Conservation (phyloP, 1,140 invertebrate species). For the Vanessa atalanta region DNA sequence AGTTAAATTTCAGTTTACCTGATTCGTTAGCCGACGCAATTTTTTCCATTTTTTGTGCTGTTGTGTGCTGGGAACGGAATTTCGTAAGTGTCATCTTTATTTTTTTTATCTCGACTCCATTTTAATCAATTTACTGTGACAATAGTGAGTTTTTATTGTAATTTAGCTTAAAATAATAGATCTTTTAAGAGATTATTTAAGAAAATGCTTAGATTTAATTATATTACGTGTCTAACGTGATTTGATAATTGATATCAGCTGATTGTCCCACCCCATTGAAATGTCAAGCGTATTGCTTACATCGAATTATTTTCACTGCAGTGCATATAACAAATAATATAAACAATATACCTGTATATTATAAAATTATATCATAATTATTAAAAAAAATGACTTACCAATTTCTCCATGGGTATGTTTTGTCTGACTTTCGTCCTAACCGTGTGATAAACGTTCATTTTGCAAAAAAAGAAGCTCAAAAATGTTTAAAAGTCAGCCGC, state of each 20-base stretch:
- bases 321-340: conserved; percentile 21
- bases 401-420: conserved; percentile 55
- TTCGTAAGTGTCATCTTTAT: conserved; percentile 63
- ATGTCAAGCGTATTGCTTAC: conserved; percentile 47
- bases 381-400: conserved; percentile 54
- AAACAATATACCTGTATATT: not conserved
- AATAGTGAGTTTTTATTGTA: conserved; percentile 35
- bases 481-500: not conserved
- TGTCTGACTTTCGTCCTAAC: conserved; percentile 55
- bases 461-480: conserved; percentile 19
- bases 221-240: conserved; percentile 31
- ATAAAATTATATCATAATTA: conserved; percentile 19
- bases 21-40: conserved; percentile 33
- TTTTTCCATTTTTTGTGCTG: conserved; percentile 53
- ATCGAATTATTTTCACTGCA: conserved; percentile 13
- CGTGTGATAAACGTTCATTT: conserved; percentile 69
- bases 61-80: conserved; percentile 60
- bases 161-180: not conserved
- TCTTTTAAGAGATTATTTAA: not conserved
- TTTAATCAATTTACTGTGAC: conserved; percentile 53
- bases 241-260: conserved; percentile 57
- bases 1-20: conserved; percentile 37
- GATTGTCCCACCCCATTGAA: conserved; percentile 48
- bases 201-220: not conserved
- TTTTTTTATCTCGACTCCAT: conserved; percentile 47